Percentiles rank a stretch among this genome's conserved stretches.
phyloP scores from a whole-genome alignment of 2,888 invertebrate genomes.

The Synanthedon vespiformis region DNA sequence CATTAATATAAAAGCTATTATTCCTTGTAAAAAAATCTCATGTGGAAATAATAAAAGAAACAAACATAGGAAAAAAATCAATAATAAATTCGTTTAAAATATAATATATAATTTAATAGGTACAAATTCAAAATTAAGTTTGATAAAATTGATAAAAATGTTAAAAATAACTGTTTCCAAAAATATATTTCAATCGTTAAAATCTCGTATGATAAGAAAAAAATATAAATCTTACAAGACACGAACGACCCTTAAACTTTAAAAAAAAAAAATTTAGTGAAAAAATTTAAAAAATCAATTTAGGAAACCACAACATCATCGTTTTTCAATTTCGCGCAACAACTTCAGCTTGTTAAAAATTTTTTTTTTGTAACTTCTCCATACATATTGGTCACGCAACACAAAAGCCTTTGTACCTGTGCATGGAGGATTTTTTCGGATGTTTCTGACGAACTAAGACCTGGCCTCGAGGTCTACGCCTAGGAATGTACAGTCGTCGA shows the following conservation, averaged over 20 bases:
- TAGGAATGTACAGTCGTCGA: slow-evolving; percentile 32
- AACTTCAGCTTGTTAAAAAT: slow-evolving; percentile 12
- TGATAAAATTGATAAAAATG: no score
- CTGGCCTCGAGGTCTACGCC: slow-evolving; percentile 15
- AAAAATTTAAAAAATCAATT: background rate
- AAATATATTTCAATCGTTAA: no score
- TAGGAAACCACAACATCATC: slow-evolving; percentile 16
- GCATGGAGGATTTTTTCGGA: slow-evolving; percentile 29
- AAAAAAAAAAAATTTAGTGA: no score
- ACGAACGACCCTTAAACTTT: background rate
- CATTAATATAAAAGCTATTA: no score
- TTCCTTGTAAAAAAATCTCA: no score
- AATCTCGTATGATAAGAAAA: no score
- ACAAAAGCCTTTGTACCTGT: slow-evolving; percentile 34
- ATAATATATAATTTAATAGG: no score
- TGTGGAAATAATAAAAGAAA: no score
- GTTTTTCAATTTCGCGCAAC: slow-evolving; percentile 36
- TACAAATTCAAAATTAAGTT: no score
- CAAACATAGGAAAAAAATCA: no score
- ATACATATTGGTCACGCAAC: slow-evolving; percentile 27
- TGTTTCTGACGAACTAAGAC: slow-evolving; percentile 16
- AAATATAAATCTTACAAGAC: background rate
- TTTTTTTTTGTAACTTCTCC: slow-evolving; percentile 10
- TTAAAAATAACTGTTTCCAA: no score
- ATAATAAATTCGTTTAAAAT: no score